phyloP scores from a whole-genome alignment of 2,797 vertebrate species.

The Clarias laeviceps region DNA sequence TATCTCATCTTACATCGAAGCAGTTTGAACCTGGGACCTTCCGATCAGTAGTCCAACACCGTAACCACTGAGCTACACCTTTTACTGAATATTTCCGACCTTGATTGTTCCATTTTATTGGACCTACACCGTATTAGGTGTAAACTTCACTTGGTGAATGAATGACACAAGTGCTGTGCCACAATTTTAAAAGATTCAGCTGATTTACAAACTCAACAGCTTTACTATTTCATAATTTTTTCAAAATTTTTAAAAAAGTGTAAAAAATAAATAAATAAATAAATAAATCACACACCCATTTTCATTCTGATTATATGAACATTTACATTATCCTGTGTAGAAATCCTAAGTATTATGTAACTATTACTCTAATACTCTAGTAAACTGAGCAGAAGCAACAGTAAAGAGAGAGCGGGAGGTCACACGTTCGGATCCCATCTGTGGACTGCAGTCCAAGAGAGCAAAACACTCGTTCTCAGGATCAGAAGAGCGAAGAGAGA shows the following conservation, averaged over 20 bases:
- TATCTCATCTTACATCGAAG: no score
- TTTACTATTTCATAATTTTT: not conserved
- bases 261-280: no score
- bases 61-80: no score
- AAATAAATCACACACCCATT: not conserved
- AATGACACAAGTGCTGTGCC: not conserved
- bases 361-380: not conserved
- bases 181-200: not conserved
- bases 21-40: no score
- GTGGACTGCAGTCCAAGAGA: not conserved
- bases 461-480: not conserved
- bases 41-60: no score
- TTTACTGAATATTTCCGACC: not conserved
- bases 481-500: no score
- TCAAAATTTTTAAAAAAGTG: not conserved
- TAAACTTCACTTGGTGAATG: not conserved
- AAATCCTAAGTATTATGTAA: not conserved
- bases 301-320: not conserved
- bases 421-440: not conserved
- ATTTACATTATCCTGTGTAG: not conserved
- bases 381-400: not conserved
- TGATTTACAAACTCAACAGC: not conserved
- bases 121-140: no score
- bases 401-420: not conserved
- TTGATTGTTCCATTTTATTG: not conserved